These are phyloP conservation scores for Mechanitis mazaeus DNA, from an alignment of 2,888 invertebrate species.

Conservation along the genomic window DNA sequence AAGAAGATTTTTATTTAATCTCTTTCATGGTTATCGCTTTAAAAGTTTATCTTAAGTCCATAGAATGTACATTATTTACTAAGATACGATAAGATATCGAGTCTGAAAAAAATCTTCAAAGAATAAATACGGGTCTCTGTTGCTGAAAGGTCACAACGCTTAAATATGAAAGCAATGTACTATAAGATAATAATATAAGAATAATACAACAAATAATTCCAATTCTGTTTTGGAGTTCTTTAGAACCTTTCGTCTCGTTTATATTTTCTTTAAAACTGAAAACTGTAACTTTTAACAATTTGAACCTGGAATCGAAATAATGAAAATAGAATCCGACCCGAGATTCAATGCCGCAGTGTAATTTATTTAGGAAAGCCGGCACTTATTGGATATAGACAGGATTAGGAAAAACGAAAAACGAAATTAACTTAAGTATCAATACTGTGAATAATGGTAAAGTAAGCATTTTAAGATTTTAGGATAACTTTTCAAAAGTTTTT, in stretches of 20 bases:
- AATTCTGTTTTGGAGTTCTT: neutral
- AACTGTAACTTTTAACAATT: neutral
- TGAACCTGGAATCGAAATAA: conserved; percentile 21
- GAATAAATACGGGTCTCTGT: too few species aligned
- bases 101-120: too few species aligned
- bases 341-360: conserved; percentile 25
- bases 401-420: conserved; percentile 14
- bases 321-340: conserved; percentile 25
- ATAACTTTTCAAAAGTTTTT: neutral
- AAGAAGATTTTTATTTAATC: too few species aligned
- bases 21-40: too few species aligned
- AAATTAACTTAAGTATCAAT: conserved; percentile 23
- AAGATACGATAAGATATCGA: too few species aligned
- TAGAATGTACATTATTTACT: too few species aligned
- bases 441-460: conserved; percentile 11
- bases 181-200: too few species aligned
- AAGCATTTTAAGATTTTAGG: neutral
- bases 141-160: too few species aligned
- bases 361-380: conserved; percentile 29
- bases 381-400: conserved; percentile 28
- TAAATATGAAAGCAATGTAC: too few species aligned
- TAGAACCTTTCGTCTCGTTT: neutral
- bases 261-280: neutral
- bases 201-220: neutral
- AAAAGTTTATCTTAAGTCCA: too few species aligned